Conservation (phyloP, 2,113 vertebrate genomes). For the Enhydra lutris region DNA sequence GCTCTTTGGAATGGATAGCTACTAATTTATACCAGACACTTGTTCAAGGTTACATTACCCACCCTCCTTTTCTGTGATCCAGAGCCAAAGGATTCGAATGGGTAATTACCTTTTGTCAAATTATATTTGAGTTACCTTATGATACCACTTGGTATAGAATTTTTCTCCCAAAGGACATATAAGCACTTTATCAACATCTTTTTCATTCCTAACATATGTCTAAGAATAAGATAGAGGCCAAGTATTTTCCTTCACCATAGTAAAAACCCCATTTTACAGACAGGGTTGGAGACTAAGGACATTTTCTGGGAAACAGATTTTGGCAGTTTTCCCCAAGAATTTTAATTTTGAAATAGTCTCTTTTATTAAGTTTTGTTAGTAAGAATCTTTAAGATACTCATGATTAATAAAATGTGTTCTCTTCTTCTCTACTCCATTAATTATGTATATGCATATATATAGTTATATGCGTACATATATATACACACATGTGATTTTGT, state of each 20-base stretch:
- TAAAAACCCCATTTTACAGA: constrained; percentile 70
- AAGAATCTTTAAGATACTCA: constrained; percentile 19
- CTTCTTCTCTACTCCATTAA: background rate
- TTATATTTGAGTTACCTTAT: constrained; percentile 55
- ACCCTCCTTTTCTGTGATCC: constrained; percentile 53
- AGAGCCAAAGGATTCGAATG: constrained; percentile 51
- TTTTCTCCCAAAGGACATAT: constrained; percentile 26
- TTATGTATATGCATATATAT: background rate
- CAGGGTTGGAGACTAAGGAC: background rate
- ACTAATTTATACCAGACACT: constrained; percentile 75
- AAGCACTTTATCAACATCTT: constrained; percentile 53
- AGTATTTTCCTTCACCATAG: constrained; percentile 30
- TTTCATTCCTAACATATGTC: constrained; percentile 66
- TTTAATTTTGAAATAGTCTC: constrained; percentile 46
- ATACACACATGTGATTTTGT: background rate
- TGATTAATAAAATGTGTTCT: constrained; percentile 40
- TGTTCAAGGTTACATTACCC: constrained; percentile 56
- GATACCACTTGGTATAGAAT: background rate
- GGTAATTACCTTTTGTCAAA: constrained; percentile 61
- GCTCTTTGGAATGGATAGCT: constrained; percentile 66
- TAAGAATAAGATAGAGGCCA: constrained; percentile 38
- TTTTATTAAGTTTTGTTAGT: constrained; percentile 29
- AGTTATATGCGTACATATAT: background rate
- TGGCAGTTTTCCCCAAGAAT: constrained; percentile 38
- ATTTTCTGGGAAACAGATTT: constrained; percentile 37